A percentile compares a stretch with the other conserved stretches of the same genome.
Conservation (phyloP, 2,888 invertebrate species). For the Orthosia incerta region DNA sequence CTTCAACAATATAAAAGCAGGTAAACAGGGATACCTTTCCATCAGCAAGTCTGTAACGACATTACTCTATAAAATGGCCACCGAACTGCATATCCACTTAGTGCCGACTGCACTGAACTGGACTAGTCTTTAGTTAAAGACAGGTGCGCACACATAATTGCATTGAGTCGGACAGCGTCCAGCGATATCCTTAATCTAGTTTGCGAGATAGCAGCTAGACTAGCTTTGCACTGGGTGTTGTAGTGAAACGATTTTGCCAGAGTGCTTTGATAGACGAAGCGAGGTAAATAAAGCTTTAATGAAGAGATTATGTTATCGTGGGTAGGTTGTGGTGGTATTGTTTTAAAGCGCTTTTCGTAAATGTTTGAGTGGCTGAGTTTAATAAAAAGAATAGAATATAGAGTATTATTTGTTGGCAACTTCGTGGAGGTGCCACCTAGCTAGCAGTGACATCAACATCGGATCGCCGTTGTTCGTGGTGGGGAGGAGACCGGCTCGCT, state of each 20-base stretch:
- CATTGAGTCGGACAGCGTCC: slow-evolving; percentile 70
- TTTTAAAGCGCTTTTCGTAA: neutral
- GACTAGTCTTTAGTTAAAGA: slow-evolving; percentile 55
- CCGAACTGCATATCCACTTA: slow-evolving; percentile 25
- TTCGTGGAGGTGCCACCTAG: too few relatives aligned
- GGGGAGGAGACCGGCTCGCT: too few relatives aligned
- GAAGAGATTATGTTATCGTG: slow-evolving; percentile 9
- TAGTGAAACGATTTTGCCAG: slow-evolving; percentile 41
- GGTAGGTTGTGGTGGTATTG: neutral
- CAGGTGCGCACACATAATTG: slow-evolving; percentile 77
- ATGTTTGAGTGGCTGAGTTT: neutral
- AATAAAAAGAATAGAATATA: too few relatives aligned
- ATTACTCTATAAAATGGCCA: slow-evolving; percentile 40
- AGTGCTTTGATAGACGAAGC: slow-evolving; percentile 38
- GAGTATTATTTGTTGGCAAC: too few relatives aligned
- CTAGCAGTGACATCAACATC: too few relatives aligned
- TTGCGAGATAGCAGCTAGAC: slow-evolving; percentile 61
- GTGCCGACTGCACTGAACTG: neutral
- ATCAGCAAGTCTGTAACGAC: slow-evolving; percentile 19
- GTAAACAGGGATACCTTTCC: neutral
- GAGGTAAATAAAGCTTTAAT: slow-evolving; percentile 36
- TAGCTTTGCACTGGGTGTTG: slow-evolving; percentile 46
- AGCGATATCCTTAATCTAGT: slow-evolving; percentile 78
- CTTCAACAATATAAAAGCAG: too few relatives aligned
- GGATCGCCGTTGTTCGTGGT: too few relatives aligned